phyloP scores from a whole-genome alignment of 2,888 invertebrate species.

The Platypus cylindrus region DNA sequence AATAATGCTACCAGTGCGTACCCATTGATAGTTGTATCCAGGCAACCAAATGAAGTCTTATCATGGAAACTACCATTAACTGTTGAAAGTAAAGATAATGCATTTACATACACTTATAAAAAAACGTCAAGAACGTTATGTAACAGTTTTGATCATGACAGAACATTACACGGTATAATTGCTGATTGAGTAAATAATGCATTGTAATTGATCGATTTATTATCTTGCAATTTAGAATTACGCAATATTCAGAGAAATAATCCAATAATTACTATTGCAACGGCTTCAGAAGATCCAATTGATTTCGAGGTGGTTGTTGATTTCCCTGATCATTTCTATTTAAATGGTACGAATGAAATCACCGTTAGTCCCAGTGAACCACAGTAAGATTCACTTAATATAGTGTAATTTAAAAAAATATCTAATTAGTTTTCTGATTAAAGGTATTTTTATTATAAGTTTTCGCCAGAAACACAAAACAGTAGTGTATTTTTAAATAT shows the following conservation, averaged over 20 bases:
- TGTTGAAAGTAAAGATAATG: constrained; percentile 38
- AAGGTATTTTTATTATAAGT: constrained; percentile 43
- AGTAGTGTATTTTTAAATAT: constrained; percentile 47
- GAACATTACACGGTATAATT: constrained; percentile 15
- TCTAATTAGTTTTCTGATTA: constrained; percentile 29
- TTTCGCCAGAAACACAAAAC: constrained; percentile 28
- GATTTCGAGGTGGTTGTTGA: constrained; percentile 47
- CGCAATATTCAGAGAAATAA: constrained; percentile 7
- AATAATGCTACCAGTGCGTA: constrained; percentile 15
- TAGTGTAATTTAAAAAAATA: neutral
- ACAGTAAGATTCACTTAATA: constrained; percentile 17
- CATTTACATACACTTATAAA: constrained; percentile 38
- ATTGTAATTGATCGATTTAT: too few relatives aligned
- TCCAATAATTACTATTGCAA: constrained; percentile 32
- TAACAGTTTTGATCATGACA: constrained; percentile 43
- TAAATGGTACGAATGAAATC: constrained; percentile 32
- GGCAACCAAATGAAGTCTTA: constrained; percentile 60
- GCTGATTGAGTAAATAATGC: constrained; percentile 8
- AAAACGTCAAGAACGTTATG: constrained; percentile 48
- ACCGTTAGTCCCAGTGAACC: constrained; percentile 33
- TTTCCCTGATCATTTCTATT: constrained; percentile 46
- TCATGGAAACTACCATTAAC: constrained; percentile 70
- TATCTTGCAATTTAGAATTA: too few relatives aligned
- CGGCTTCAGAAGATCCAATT: constrained; percentile 45
- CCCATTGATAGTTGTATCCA: constrained; percentile 61